Base-by-base conservation (phyloP, 2,113 vertebrate genomes). In the Semnornis frantzii region DNA sequence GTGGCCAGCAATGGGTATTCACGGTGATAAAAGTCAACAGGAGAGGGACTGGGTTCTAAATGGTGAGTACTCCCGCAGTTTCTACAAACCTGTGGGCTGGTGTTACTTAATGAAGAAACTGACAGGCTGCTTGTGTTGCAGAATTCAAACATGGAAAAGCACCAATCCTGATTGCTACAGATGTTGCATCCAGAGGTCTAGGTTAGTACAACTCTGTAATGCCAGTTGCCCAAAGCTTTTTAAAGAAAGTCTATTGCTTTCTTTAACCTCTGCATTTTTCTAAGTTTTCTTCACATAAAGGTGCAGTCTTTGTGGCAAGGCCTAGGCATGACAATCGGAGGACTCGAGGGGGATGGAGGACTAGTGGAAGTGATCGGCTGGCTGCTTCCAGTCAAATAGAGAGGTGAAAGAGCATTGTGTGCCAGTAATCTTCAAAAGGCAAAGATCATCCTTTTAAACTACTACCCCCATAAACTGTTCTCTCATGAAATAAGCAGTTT, bases 291-390 rank as follows among this genome's bases (percentile, higher is more conserved):
- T 99, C 98, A 99, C 98, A 99, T 99, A 98, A 99, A 99, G 99
- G 99, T 99, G 99, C 98, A 99, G 99, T 99, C 99, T 99, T 99
- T 99, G 99, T 99, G 99, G 99, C 99, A 99, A 99, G 99, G 98
- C 98, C 99, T 99, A 99, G 99, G 99, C 99, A 99, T 99, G 99
- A 99, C 99, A 98, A 98, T 98, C 98, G 98, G 99, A 99, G 99
- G 99, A 99, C 98, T 99, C 98, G 98, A 99, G 99, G 98, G 99
- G 98, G 99, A 99, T 98, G 98, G 99, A 99, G 98, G 98, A 99
- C 98, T 99, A 99, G 98, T 99, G 98, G 98, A 98, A 98, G 84
- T 98, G 98, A 98, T 98, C 98, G 98, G 98, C 99, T 99, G 99
- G 98, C 98, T 99, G 98, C 99, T 99, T 99, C 99, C 99, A 99